A percentile compares a stretch with the other conserved stretches of the same genome.
These are phyloP conservation scores for Chiloscyllium punctatum DNA, from an alignment of 2,797 vertebrate genomes.

Conservation along the genomic window DNA sequence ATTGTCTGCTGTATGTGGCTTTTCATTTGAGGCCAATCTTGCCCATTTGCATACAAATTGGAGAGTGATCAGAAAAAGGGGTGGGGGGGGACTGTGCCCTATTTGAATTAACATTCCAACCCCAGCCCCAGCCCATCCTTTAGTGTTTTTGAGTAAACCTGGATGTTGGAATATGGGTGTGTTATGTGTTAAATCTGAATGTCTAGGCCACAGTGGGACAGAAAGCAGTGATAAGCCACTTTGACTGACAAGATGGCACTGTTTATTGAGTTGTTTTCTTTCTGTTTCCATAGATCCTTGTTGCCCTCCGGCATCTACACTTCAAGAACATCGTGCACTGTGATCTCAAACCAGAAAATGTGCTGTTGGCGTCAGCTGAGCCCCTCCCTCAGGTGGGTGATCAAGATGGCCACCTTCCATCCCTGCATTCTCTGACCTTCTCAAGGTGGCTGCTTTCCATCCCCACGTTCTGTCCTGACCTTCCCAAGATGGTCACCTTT, in stretches of 20 bases:
- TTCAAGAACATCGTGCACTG: conserved; percentile 39
- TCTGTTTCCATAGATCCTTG: conserved; percentile 8
- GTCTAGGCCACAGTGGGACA: neutral
- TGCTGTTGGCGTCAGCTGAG: neutral
- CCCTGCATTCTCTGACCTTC: fast-evolving
- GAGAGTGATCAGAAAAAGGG: too few relatives aligned
- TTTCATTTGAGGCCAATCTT: too few relatives aligned
- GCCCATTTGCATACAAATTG: too few relatives aligned
- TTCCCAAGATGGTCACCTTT: too few relatives aligned
- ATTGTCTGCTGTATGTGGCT: too few relatives aligned
- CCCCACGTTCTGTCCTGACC: too few relatives aligned
- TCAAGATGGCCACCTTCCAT: neutral
- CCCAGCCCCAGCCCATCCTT: too few relatives aligned
- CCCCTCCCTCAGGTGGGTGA: neutral
- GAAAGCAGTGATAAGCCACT: neutral
- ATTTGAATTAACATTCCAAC: neutral
- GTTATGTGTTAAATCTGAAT: neutral
- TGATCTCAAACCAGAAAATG: conserved; percentile 11
- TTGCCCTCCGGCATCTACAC: conserved; percentile 29
- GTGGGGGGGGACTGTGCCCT: too few relatives aligned
- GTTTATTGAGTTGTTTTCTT: neutral
- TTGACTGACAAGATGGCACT: neutral
- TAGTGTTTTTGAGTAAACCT: too few relatives aligned
- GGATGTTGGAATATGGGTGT: neutral
- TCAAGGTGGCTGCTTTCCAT: neutral